Evolutionary conservation across 2,113 vertebrate species (phyloP), one percentile per base, ranked within the genome.

Genomic region (Eolophus roseicapilla): DNA sequence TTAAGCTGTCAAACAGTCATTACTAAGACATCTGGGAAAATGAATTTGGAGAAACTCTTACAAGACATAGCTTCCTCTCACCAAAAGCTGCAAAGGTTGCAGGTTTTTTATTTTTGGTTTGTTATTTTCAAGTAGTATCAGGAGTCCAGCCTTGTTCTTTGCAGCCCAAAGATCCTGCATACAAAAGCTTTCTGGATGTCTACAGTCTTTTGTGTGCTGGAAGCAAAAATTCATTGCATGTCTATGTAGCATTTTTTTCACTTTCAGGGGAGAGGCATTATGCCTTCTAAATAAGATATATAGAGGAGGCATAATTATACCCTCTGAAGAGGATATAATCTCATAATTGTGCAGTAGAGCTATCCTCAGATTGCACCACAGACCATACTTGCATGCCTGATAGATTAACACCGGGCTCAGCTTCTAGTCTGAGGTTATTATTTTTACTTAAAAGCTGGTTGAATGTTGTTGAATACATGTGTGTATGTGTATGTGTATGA

Each of bases 361-460:
- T 95, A 96, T 95, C 90, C 93, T 95, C 88, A 97, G 89, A 94
- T 96, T 95, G 44, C 69, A 95, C 47, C 62, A 89, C 88, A 96
- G 83, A 95, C 90, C 6, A 2, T 93, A 87, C 87, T 95, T 88
- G 43, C 84, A 74, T 83, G 96, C 85, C 86, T 96, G 83, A 94
- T 91, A 97, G 88, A 95, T 92, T 95, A 97, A 77, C 91, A 85
- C 49, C 5, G 33, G 76, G 46, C 80, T 95, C 85, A 82, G 82
- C 73, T 94, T 82, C 33, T 44, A 68, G 62, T 68, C 84, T 88
- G 75, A 95, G 94, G 74, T 50, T 65, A 92, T 92, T 97, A 67
- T 47, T 93, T 96, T 97, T 95, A 92, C 91, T 95, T 93, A 94
- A 96, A 93, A 97, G 84, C 88, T 95, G 74, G 70, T 86, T 95